Evolutionary conservation across 2,888 invertebrate species (phyloP).

Genomic region (Phyllotreta cruciferae): DNA sequence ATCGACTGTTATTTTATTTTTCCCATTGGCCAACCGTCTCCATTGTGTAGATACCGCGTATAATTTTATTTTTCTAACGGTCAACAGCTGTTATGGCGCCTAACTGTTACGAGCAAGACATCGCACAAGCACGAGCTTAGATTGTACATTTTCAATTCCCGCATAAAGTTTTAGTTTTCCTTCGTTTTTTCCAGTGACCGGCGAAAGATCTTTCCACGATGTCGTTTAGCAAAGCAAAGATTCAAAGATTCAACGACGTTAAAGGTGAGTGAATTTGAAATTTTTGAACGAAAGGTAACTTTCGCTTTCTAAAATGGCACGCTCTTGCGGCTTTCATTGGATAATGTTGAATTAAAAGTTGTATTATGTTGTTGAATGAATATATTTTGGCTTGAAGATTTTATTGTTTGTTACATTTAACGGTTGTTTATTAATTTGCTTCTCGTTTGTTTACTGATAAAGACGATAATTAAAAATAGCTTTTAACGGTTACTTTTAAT

Average conservation of each 20-base stretch:
- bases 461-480: too few relatives aligned
- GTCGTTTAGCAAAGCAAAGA: constrained; percentile 67
- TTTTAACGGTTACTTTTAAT: too few relatives aligned
- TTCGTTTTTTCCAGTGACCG: not conserved
- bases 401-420: too few relatives aligned
- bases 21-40: not conserved
- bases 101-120: constrained; percentile 27
- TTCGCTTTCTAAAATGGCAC: constrained; percentile 18
- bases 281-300: constrained; percentile 23
- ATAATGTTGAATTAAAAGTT: constrained; percentile 2
- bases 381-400: not conserved
- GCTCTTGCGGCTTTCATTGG: not conserved
- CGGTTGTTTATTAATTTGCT: too few relatives aligned
- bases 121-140: constrained; percentile 7
- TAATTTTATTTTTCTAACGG: constrained; percentile 34
- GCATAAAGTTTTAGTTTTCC: too few relatives aligned
- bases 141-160: too few relatives aligned
- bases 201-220: constrained; percentile 49
- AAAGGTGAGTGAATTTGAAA: constrained; percentile 59
- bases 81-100: constrained; percentile 39
- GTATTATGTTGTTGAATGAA: not conserved
- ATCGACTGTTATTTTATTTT: not conserved
- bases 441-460: too few relatives aligned
- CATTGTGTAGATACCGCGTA: not conserved
- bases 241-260: constrained; percentile 65